These are phyloP conservation scores for Apotomis capreana DNA, from an alignment of 2,888 invertebrate genomes.

Conservation along the genomic window DNA sequence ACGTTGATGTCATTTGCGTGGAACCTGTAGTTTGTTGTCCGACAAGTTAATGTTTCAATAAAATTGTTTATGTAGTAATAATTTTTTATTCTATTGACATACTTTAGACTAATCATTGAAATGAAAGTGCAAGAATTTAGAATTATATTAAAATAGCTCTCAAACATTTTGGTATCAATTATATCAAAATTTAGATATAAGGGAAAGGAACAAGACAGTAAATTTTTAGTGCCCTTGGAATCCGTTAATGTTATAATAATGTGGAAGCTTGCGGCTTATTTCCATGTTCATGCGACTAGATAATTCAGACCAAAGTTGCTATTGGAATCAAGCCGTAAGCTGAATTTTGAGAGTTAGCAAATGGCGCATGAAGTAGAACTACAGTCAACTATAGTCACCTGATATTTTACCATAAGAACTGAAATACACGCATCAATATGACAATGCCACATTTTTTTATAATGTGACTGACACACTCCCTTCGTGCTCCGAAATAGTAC, in stretches of 20 bases:
- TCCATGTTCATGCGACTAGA: conserved; percentile 25
- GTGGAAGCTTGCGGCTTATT: conserved; percentile 47
- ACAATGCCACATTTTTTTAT: background rate
- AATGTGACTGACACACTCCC: background rate
- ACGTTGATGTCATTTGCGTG: conserved; percentile 74
- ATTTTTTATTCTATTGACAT: conserved; percentile 81
- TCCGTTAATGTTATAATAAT: conserved; percentile 55
- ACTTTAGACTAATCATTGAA: conserved; percentile 77
- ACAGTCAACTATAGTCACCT: background rate
- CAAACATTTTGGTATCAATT: conserved; percentile 65
- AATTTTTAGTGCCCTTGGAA: conserved; percentile 63
- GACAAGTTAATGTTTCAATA: conserved; percentile 79
- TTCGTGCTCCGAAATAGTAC: background rate
- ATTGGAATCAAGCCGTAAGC: conserved; percentile 30
- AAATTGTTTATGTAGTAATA: conserved; percentile 81
- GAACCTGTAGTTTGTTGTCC: conserved; percentile 81
- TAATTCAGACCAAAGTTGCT: conserved; percentile 32
- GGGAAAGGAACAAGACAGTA: conserved; percentile 56
- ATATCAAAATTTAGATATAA: conserved; percentile 71
- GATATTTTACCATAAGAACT: background rate
- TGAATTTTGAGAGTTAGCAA: conserved; percentile 22
- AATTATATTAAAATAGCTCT: conserved; percentile 76
- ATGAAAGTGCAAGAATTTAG: conserved; percentile 75
- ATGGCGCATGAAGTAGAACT: conserved; percentile 9
- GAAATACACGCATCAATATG: background rate